Percentiles rank a stretch among this genome's conserved stretches.
phyloP scores from a whole-genome alignment of 2,113 vertebrate species.

The Lepisosteus osseus region DNA sequence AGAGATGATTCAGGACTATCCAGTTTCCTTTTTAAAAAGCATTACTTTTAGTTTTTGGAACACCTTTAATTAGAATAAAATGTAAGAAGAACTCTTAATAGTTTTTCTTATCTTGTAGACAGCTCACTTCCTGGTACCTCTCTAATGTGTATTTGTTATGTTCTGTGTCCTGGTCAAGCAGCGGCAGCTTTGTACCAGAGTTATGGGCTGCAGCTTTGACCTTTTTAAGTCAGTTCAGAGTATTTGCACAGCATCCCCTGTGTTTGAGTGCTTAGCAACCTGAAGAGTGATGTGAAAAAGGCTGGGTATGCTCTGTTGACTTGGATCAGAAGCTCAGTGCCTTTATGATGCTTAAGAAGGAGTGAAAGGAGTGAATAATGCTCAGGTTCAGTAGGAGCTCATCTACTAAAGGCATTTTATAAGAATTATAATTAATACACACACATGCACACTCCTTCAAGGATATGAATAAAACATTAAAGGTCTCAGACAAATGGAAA shows the following conservation, averaged over 20 bases:
- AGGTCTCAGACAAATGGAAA: neutral
- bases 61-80: too few relatives aligned
- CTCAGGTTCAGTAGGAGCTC: slow-evolving; percentile 63
- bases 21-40: too few relatives aligned
- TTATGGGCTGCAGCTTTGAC: slow-evolving; percentile 65
- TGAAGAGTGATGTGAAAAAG: slow-evolving; percentile 38
- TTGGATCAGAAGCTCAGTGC: slow-evolving; percentile 44
- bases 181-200: slow-evolving; percentile 29
- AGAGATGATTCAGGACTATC: too few relatives aligned
- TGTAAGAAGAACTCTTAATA: too few relatives aligned
- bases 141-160: slow-evolving; percentile 6
- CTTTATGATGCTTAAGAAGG: slow-evolving; percentile 45
- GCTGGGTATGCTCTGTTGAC: slow-evolving; percentile 51
- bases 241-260: slow-evolving; percentile 65
- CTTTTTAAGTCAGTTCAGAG: slow-evolving; percentile 64
- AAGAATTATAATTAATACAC: slow-evolving; percentile 69
- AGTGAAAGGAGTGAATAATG: slow-evolving; percentile 38
- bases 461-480: slow-evolving; percentile 69
- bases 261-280: slow-evolving; percentile 62
- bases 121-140: too few relatives aligned
- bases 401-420: slow-evolving; percentile 61
- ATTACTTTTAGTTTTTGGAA: too few relatives aligned
- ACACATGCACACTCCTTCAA: slow-evolving; percentile 58
- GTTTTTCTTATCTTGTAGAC: too few relatives aligned
- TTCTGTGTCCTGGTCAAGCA: slow-evolving; percentile 6